phyloP scores from a whole-genome alignment of 2,888 invertebrate genomes.

The Priocnemis perturbator region DNA sequence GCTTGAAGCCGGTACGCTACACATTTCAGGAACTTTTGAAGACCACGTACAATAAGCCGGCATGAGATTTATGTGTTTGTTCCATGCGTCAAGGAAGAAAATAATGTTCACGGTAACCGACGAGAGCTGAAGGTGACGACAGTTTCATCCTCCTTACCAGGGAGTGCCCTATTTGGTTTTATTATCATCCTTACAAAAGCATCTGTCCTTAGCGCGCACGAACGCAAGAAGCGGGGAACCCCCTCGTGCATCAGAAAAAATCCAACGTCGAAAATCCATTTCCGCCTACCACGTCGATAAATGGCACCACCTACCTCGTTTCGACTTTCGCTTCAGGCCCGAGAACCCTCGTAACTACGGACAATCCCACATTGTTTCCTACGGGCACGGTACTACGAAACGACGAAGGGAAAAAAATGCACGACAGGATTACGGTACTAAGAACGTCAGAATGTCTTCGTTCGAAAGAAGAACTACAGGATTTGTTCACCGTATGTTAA shows the following conservation, averaged over 20 bases:
- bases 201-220: neutral
- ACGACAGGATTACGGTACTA: too few species aligned
- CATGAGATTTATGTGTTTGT: too few species aligned
- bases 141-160: neutral
- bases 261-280: constrained; percentile 5
- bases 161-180: neutral
- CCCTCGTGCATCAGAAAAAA: neutral
- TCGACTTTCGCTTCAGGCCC: constrained; percentile 1
- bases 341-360: constrained; percentile 3
- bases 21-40: too few species aligned
- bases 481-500: too few species aligned
- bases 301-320: constrained; percentile 8
- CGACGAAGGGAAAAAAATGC: too few species aligned
- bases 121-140: neutral
- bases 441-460: too few species aligned
- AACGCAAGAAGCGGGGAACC: neutral
- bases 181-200: neutral
- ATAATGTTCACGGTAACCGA: neutral
- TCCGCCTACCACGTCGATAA: constrained; percentile 3
- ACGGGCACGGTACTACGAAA: too few species aligned
- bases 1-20: too few species aligned
- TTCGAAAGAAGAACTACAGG: too few species aligned
- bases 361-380: too few species aligned
- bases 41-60: too few species aligned
- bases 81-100: too few species aligned